Evolutionary conservation across 2,797 vertebrate genomes (phyloP).

Genomic region (Bradypodion pumilum): DNA sequence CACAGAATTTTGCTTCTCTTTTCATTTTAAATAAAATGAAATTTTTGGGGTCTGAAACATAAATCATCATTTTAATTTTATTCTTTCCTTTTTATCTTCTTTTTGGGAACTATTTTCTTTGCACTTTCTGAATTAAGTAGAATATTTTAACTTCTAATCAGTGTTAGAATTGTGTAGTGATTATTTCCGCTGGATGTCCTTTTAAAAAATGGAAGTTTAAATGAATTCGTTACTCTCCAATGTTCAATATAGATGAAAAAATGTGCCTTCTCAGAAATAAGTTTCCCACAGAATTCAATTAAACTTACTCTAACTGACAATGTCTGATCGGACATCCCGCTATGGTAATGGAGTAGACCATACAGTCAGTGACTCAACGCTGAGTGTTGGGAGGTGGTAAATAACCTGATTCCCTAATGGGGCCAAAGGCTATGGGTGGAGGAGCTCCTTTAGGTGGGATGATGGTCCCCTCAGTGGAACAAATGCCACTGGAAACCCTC

Average conservation of each 20-base stretch:
- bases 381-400: no score
- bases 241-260: no score
- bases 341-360: no score
- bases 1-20: slow-evolving; percentile 48
- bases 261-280: background rate
- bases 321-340: no score
- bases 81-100: slow-evolving; percentile 13
- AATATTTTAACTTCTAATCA: slow-evolving; percentile 5
- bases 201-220: background rate
- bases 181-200: background rate
- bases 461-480: no score
- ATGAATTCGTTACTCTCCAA: background rate
- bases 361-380: no score
- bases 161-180: background rate
- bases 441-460: no score
- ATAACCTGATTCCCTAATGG: no score
- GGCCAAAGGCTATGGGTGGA: no score
- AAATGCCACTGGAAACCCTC: no score
- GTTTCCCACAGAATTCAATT: background rate
- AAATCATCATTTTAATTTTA: background rate
- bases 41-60: background rate
- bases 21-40: slow-evolving; percentile 20
- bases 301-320: no score
- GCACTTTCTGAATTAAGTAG: background rate
- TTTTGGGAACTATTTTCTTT: background rate